phyloP scores from a whole-genome alignment of 1,140 invertebrate species.

The Drosophila pallidifrons region DNA sequence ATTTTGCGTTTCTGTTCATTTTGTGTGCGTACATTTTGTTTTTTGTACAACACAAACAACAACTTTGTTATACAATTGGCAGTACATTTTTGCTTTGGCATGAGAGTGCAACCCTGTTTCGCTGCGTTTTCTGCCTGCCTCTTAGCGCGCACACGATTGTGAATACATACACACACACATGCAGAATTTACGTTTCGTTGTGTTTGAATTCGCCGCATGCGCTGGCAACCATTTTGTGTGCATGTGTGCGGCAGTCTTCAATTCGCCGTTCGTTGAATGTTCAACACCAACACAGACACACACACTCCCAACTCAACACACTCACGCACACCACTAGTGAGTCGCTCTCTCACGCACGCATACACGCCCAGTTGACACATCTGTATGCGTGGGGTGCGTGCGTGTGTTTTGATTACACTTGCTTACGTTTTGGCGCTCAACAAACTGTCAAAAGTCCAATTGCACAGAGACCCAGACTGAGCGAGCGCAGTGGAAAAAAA shows the following conservation, averaged over 20 bases:
- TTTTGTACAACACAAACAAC: conserved; percentile 33
- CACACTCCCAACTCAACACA: conserved; percentile 17
- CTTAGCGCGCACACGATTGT: conserved; percentile 46
- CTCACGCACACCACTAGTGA: conserved; percentile 38
- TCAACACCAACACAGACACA: conserved; percentile 34
- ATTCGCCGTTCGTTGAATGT: conserved; percentile 58
- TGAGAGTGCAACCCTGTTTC: conserved; percentile 58
- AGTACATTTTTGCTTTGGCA: conserved; percentile 45
- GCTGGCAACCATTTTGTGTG: conserved; percentile 55
- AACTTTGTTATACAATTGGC: conserved; percentile 53
- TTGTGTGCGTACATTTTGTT: conserved; percentile 38
- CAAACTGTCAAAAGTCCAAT: conserved; percentile 68
- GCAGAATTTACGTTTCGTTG: conserved; percentile 39
- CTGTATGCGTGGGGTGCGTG: conserved; percentile 73
- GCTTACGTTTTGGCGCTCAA: conserved; percentile 75
- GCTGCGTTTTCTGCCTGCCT: conserved; percentile 49
- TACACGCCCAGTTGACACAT: conserved; percentile 50
- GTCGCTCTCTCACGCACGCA: conserved; percentile 43
- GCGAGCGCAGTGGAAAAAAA: conserved; percentile 50
- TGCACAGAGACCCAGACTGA: conserved; percentile 42
- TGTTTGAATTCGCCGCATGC: conserved; percentile 52
- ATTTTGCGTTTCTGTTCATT: conserved; percentile 25
- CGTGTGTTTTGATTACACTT: conserved; percentile 83
- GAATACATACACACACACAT: conserved; percentile 30
- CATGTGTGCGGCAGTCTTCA: conserved; percentile 47